Evolutionary conservation across 2,113 vertebrate genomes (phyloP), one percentile per base, ranked within the genome.

Genomic region (Xiphorhynchus elegans): DNA sequence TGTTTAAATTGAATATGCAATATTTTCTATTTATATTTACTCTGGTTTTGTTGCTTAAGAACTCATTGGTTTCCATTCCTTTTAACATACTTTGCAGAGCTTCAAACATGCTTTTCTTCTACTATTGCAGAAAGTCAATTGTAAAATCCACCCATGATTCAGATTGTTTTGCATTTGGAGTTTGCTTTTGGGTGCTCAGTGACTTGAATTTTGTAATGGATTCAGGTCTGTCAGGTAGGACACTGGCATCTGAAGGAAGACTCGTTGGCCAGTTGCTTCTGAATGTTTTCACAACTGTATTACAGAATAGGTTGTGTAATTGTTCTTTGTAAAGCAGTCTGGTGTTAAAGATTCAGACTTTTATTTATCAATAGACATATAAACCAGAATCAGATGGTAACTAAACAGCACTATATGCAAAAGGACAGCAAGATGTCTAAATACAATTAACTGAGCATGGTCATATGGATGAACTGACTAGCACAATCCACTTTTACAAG

Each of bases 381-480:
- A 83, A 62, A 81, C 3, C 6, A 58, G 63, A 25, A 89, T 53
- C 3, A 28, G 56, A 35, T 31, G 23, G 6, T 64, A 55, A 37
- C 15, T 59, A 40, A 76, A 50, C 6, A 64, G 4, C 8, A 50
- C 4, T 46, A 12, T 33, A 53, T 15, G 17, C 23, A 37, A 68
- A 92, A 78, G 42, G 21, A 11, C 18, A 74, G 18, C 16, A 55
- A 44, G 35, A 29, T 33, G 7, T 35, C 60, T 66, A 50, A 84
- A 74, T 3, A 23, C 1, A 1, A 39, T 59, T 42, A 44, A 10
- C 15, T 55, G 40, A 59, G 26, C 1, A 0, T 53, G 26, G n/a
- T 46, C 37, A 73, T 1, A 1, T 13, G 47, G 16, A 8, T 20
- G 12, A 75, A 31, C 0, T 0, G 16, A 46, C 17, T 13, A 26